Evolutionary conservation across 2,113 vertebrate genomes (phyloP), one percentile per base, ranked within the genome.

Genomic region (Neodon shergylaensis): DNA sequence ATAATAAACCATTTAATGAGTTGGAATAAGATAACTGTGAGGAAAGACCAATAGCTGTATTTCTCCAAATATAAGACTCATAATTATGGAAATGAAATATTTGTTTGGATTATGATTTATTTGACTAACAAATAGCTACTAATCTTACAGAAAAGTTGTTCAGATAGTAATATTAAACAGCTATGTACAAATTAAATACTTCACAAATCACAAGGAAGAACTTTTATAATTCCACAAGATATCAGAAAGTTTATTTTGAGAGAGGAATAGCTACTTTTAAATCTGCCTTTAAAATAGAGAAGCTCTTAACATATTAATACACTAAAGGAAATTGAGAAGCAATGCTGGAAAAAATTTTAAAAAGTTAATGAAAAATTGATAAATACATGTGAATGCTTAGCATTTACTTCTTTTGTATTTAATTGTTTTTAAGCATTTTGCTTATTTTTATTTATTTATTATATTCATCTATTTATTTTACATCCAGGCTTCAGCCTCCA

Each of bases 11-110:
- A 44, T 13, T 68, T 94, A 49, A 19, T 91, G 4, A 84, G 61
- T 42, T 39, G 22, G 42, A 92, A 33, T 22, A 52, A 79, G 78
- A 66, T 92, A 86, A 94, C 63, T 39, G 12, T 79, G 17, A 94
- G 33, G 3, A 90, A 89, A 49, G 39, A 49, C 17, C 77, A 44
- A 44, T 72, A 76, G 3, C 54, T 76, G 0, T 11, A 11, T 42
- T 21, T 77, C 10, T 85, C 16, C 22, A 90, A 95, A 68, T 39
- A 68, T 10, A 11, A 68, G 6, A 88, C 52, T 44, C 77, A 1
- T 44, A 90, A 90, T 65, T 79, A 85, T 24, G 21, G 21, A 84
- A 85, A 65, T 89, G 1, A 93, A 87, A 0, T 52, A 14, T 66
- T 88, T 5, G 1, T 90, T 88, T 91, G 5, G 0, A 77, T 49